Percentiles rank a stretch among this genome's conserved stretches.
Evolutionary conservation across 2,113 vertebrate species (phyloP).

Genomic region (Mastomys natalensis): DNA sequence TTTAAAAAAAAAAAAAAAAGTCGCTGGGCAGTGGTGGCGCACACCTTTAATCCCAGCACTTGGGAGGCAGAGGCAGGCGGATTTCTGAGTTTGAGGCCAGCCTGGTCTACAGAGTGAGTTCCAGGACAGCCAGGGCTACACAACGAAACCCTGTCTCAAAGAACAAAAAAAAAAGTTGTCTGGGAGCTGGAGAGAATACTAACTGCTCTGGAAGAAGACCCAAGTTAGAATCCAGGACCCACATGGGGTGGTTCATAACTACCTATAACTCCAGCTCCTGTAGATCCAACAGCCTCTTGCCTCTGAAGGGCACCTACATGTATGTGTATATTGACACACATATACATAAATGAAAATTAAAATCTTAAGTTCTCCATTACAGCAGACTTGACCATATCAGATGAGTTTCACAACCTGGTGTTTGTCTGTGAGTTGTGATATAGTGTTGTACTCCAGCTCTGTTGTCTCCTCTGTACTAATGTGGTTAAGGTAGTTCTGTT

Average conservation of each 20-base stretch:
- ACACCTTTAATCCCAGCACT: too few relatives aligned
- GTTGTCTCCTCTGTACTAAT: conserved; percentile 17
- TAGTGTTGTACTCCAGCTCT: neutral
- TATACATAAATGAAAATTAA: neutral
- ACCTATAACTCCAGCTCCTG: neutral
- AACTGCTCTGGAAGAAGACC: neutral
- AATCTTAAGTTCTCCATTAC: neutral
- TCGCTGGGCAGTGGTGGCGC: neutral
- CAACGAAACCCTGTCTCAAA: too few relatives aligned
- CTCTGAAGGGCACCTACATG: neutral
- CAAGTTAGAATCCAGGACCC: too few relatives aligned
- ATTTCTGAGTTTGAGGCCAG: too few relatives aligned
- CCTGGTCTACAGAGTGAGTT: too few relatives aligned
- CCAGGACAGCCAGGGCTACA: too few relatives aligned
- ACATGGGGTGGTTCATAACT: neutral
- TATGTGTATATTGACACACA: neutral
- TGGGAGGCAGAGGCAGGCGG: too few relatives aligned
- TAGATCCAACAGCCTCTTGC: neutral
- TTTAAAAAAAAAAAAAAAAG: conserved; percentile 20
- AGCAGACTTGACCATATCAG: neutral
- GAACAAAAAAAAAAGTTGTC: neutral
- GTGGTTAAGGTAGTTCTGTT: neutral
- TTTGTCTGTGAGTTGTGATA: neutral
- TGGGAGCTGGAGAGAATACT: too few relatives aligned
- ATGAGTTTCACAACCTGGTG: neutral